phyloP scores from a whole-genome alignment of 2,113 vertebrate species.

The Aix galericulata region DNA sequence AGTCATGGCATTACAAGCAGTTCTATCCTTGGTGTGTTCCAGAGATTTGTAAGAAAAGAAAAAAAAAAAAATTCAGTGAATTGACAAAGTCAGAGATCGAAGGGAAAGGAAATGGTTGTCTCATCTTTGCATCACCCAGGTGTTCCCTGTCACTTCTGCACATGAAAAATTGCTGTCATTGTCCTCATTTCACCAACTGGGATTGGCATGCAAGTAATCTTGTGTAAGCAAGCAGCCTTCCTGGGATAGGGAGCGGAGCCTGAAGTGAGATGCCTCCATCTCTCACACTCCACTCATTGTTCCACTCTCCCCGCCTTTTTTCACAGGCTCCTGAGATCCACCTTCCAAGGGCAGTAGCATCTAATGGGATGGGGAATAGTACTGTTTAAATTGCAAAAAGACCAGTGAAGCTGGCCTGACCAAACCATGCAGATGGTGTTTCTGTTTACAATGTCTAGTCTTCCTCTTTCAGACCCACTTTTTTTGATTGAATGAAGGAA shows the following conservation, averaged over 20 bases:
- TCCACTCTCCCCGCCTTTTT: neutral
- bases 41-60: neutral
- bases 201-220: accelerated
- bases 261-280: neutral
- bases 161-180: accelerated
- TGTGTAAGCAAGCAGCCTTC: neutral
- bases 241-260: accelerated
- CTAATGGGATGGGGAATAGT: neutral
- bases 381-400: neutral
- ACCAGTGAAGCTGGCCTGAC: neutral
- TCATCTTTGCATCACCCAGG: accelerated
- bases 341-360: neutral
- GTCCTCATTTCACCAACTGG: neutral
- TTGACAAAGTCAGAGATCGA: neutral
- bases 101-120: neutral
- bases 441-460: neutral
- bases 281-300: neutral
- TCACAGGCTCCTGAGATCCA: neutral
- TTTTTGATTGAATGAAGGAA: neutral
- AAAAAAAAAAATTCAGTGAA: accelerated
- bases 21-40: neutral
- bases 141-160: neutral
- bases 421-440: neutral
- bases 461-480: neutral
- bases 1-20: neutral